Evolutionary conservation across 2,888 invertebrate species (phyloP), one percentile per base, ranked within the genome.

Genomic region (Acronicta psi): DNA sequence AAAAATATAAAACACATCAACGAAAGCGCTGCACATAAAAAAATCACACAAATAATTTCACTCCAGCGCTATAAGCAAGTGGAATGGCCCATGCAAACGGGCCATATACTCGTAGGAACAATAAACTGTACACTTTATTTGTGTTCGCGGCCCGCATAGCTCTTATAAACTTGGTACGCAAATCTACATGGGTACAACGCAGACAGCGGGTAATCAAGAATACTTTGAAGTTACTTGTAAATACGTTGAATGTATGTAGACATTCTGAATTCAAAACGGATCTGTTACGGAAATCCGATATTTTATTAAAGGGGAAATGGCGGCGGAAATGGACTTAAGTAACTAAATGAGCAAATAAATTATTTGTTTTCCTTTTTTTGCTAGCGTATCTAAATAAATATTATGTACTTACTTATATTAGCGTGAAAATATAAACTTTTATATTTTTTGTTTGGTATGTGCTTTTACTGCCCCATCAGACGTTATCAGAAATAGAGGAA

Each of bases 71-170:
- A 20, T 36, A 38, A 31, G 59, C 66, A 49, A 73, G 69, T 65
- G 46, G 6, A 59, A 56, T 56, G 25, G 47, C 18, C 25, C 8
- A 44, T 43, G 11, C 13, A 42, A 74, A 73, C 43, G 38, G 42
- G 36, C 42, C 54, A 62, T 25, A 38, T 36, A 38, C 56, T 54
- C 46, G 38, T 18, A 55, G 66, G 43, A 60, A 75, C 68, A 73
- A 78, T 77, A 77, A 68, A 77, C 59, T 36, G 60, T 31, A 49
- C 65, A 75, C 61, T 71, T 76, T 77, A 75, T 71, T 68, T 66
- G 66, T 51, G 49, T 53, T 53, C 53, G 59, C 38, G 47, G 57
- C 75, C 69, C 73, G 62, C 69, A 75, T 69, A 42, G 53, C 65
- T 67, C 65, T 62, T 66, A 69, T 41, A 67, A 77, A 73, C 37